Conservation (phyloP, 2,797 vertebrate genomes). For the Spatula versicolor region DNA sequence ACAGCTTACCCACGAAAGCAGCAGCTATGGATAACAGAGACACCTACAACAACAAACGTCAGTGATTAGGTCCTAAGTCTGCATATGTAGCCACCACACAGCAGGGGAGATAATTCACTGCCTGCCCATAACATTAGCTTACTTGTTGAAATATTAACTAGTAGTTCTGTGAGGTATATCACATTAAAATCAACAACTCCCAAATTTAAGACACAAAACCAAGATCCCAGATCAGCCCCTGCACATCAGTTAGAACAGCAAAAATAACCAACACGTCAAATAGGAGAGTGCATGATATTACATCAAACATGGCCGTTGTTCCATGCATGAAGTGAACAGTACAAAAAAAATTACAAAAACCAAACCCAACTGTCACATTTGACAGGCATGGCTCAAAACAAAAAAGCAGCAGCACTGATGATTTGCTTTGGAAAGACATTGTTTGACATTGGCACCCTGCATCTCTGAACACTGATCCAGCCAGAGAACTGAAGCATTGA, state of each 20-base stretch:
- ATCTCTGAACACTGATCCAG: neutral
- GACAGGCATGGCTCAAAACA: slow-evolving; percentile 65
- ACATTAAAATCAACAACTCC: slow-evolving; percentile 21
- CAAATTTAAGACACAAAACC: neutral
- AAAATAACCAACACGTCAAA: neutral
- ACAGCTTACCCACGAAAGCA: neutral
- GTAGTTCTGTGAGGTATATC: slow-evolving; percentile 71
- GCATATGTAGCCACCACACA: neutral
- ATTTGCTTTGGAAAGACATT: slow-evolving; percentile 36
- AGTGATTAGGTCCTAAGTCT: neutral
- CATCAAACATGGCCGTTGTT: neutral
- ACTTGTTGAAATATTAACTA: slow-evolving; percentile 23
- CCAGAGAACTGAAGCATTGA: neutral
- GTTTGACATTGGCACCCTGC: neutral
- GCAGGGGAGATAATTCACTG: slow-evolving; percentile 3
- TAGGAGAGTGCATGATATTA: neutral
- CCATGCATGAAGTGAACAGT: slow-evolving; percentile 9
- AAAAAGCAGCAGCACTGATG: slow-evolving; percentile 40
- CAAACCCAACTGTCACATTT: slow-evolving; percentile 6
- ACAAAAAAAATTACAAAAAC: slow-evolving; percentile 1
- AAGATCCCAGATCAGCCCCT: neutral
- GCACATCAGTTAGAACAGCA: neutral
- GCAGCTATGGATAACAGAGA: neutral
- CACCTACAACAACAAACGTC: neutral
- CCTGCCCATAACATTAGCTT: slow-evolving; percentile 54